These are phyloP conservation scores for Heloderma charlesbogerti DNA, from an alignment of 2,113 vertebrate genomes.

Conservation along the genomic window DNA sequence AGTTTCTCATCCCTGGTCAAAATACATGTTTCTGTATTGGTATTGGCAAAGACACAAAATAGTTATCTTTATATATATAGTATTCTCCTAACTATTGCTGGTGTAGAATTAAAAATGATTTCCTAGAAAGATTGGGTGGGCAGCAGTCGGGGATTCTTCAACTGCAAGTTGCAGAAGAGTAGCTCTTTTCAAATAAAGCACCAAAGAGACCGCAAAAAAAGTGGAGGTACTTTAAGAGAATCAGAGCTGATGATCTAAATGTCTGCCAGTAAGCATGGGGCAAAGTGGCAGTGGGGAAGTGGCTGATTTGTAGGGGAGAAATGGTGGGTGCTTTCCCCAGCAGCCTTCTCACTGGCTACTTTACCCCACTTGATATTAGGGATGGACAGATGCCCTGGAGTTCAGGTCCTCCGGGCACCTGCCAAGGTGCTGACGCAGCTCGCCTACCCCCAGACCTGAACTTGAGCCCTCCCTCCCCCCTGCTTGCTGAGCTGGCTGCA, in stretches of 20 bases:
- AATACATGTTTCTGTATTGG: not conserved
- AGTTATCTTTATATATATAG: not conserved
- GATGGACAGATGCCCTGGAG: too few species aligned
- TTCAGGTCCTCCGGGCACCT: too few species aligned
- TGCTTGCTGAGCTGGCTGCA: too few species aligned
- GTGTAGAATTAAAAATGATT: not conserved
- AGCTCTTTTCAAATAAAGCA: not conserved
- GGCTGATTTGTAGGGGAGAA: not conserved
- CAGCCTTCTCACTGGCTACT: not conserved
- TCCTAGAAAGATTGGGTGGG: not conserved
- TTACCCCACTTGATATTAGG: not conserved
- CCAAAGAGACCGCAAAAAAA: not conserved
- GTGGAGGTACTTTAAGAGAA: not conserved
- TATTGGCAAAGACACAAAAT: not conserved
- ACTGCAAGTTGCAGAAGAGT: not conserved
- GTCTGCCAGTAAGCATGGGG: not conserved
- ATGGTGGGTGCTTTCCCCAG: not conserved
- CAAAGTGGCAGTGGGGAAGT: too few species aligned
- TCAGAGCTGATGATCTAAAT: not conserved
- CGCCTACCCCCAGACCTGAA: too few species aligned
- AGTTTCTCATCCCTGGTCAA: slow-evolving; percentile 2
- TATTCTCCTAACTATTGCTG: not conserved
- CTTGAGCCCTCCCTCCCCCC: too few species aligned
- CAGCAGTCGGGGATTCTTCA: not conserved
- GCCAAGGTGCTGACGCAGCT: too few species aligned